Base-by-base conservation (phyloP, 2,888 invertebrate genomes). In the Caenorhabditis uteleia region DNA sequence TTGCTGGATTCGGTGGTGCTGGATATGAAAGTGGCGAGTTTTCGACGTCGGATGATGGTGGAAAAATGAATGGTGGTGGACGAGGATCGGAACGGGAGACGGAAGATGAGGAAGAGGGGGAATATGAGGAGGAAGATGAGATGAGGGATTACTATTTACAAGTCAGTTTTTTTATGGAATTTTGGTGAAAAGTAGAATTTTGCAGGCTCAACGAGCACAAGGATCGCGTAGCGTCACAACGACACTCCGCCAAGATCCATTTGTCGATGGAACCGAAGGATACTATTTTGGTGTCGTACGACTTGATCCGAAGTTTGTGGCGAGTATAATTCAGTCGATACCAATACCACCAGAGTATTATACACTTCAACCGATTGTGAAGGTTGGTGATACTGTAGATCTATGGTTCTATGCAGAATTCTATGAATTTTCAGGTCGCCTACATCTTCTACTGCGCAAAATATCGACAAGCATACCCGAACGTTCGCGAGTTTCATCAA, bases 371-470 rank as follows among this genome's bases (percentile, higher is more conserved):
- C 58, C 72, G 14, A 50, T 58, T 36, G 69, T 67, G 20, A 47
- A 45, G 23, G 61, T 31, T 29, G 7, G 8, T 7, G 31, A 29
- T 29, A 10, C 31, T 29, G 14, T 10, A 29, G 7, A 10, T 7
- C 14, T 29, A 7, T 7, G 31, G 31, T 10, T 10, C 7, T 29
- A 10, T 29, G 14, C 7, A 29, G 7, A 29, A 29, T 7, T 29
- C 14, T 29, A 14, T 29, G 7, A 10, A 14, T 29, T 29, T 29
- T 29, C 49, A 54, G 40, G 60, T 59, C 8, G 72, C 68, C 8
- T 73, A 68, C 31, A 42, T 73, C 7, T 73, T 57, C 38, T 73
- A 58, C 34, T 68, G 67, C 27, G 58, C 68, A 0, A 60, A 70
- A 36, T 68, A 70, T 33, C 56, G 62, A 8, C 65, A 68, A 39